phyloP scores from a whole-genome alignment of 2,113 vertebrate species.

The Hippocampus abdominalis region DNA sequence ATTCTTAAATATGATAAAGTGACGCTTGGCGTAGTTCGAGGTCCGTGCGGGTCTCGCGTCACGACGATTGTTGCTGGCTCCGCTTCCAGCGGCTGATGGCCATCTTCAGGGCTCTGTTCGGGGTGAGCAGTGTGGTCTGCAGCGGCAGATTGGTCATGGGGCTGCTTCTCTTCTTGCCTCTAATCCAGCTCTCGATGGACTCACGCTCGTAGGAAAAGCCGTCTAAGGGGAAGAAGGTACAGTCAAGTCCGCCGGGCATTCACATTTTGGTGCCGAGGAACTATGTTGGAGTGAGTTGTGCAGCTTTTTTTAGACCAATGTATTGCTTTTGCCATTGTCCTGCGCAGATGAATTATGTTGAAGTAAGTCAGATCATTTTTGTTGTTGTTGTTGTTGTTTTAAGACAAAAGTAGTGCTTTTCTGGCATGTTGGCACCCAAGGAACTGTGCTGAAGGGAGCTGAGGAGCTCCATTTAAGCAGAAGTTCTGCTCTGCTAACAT shows the following conservation, averaged over 20 bases:
- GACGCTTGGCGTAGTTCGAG: background rate
- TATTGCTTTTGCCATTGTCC: too few relatives aligned
- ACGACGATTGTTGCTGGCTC: background rate
- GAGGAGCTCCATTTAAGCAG: background rate
- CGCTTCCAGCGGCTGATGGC: constrained; percentile 81
- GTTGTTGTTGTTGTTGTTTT: too few relatives aligned
- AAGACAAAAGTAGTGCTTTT: too few relatives aligned
- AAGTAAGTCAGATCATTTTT: too few relatives aligned
- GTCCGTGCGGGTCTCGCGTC: too few relatives aligned
- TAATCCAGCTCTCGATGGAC: constrained; percentile 88
- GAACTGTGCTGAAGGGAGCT: background rate
- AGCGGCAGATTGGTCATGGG: constrained; percentile 92
- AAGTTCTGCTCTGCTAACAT: too few relatives aligned
- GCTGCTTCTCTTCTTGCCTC: constrained; percentile 79
- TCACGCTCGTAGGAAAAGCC: constrained; percentile 89
- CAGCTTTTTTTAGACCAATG: too few relatives aligned
- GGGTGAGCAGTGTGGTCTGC: constrained; percentile 76
- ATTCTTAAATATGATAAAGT: background rate
- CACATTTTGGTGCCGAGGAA: background rate
- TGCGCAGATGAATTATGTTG: too few relatives aligned
- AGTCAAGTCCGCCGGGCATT: background rate
- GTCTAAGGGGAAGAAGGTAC: constrained; percentile 66
- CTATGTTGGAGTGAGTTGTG: too few relatives aligned
- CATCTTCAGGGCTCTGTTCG: constrained; percentile 88
- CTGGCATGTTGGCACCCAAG: too few relatives aligned